Conservation (phyloP, 2,113 vertebrate genomes). For the Nycticebus coucang region DNA sequence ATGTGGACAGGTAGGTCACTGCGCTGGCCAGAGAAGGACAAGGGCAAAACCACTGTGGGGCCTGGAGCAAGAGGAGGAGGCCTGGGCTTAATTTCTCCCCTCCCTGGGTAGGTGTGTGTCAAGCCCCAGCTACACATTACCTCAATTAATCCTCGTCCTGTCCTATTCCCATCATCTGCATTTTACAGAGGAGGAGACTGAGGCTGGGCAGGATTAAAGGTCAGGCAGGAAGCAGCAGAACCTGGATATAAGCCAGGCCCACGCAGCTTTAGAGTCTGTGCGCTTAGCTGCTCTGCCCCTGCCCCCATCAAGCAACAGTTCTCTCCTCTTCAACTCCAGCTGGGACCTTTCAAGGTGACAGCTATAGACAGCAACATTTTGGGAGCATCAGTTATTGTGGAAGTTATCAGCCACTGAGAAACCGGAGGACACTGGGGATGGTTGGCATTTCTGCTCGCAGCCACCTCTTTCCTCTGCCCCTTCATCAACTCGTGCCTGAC, state of each 20-base stretch:
- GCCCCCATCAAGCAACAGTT: accelerated
- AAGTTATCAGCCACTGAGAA: background rate
- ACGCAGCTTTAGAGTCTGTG: accelerated
- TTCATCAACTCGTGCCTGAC: background rate
- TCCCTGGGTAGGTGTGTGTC: accelerated
- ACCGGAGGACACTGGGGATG: background rate
- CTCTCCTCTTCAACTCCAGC: background rate
- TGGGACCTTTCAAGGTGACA: background rate
- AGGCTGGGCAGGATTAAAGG: background rate
- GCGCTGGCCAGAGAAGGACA: constrained; percentile 48
- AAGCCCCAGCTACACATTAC: background rate
- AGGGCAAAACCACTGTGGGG: background rate
- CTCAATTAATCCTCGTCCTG: background rate
- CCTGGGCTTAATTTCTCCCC: background rate
- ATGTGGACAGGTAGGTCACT: constrained; percentile 4
- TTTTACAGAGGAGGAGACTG: background rate
- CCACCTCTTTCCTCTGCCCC: background rate
- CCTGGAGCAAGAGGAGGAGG: background rate
- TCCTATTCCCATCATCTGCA: accelerated
- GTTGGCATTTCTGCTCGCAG: accelerated
- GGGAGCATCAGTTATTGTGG: background rate
- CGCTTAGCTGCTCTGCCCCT: background rate
- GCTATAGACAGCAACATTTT: background rate
- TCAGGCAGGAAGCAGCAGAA: background rate
- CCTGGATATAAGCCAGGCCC: background rate